Conservation (phyloP, 2,888 invertebrate genomes). For the Ophion ellenae region DNA sequence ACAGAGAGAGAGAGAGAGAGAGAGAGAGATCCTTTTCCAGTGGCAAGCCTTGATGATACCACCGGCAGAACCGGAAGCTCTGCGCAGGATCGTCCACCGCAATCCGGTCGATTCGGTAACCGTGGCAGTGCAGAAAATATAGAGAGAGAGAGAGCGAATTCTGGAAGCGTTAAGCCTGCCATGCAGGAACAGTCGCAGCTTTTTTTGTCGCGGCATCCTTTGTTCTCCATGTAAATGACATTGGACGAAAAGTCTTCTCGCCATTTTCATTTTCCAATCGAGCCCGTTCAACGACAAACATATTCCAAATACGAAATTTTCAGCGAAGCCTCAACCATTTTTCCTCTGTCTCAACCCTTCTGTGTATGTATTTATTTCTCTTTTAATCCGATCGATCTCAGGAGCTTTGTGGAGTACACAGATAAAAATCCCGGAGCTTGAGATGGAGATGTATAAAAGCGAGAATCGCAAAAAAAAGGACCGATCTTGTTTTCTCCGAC, state of each 20-base stretch:
- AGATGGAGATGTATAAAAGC: conserved; percentile 2
- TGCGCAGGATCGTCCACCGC: conserved; percentile 65
- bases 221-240: conserved; percentile 46
- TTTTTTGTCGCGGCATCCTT: conserved; percentile 31
- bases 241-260: not conserved
- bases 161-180: conserved; percentile 56
- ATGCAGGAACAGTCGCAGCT: conserved; percentile 31
- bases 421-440: not conserved
- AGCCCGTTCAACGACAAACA: conserved; percentile 3
- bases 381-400: not conserved
- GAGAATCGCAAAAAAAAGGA: conserved; percentile 10
- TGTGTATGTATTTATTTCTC: not conserved
- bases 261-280: conserved; percentile 12
- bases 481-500: conserved; percentile 49
- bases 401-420: not conserved
- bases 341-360: not conserved
- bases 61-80: conserved; percentile 62
- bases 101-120: conserved; percentile 68
- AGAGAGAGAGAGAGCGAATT: conserved; percentile 34
- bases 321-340: not conserved
- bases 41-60: conserved; percentile 60
- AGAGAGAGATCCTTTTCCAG: conserved; percentile 55
- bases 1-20: conserved; percentile 36
- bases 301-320: not conserved
- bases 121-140: conserved; percentile 60